Base-by-base conservation (phyloP, 2,797 vertebrate genomes). In the Falco rusticolus region DNA sequence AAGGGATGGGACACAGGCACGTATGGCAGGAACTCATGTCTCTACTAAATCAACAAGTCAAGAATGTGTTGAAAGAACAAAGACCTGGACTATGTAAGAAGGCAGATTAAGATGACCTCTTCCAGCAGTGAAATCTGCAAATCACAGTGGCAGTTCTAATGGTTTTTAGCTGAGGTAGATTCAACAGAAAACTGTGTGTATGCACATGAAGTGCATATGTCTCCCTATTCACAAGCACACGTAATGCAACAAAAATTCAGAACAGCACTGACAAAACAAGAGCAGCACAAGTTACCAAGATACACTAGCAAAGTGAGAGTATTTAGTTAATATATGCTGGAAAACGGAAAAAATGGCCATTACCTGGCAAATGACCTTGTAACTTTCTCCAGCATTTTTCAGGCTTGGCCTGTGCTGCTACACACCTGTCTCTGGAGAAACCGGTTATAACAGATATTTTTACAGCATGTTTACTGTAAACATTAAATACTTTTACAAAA, bases 61-160 rank as follows among this genome's bases (percentile, higher is more conserved):
- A 76, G 87, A 80, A 48, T 29, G 7, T 28, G 12, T 50, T 63
- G 43, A 59, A 82, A 81, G 24, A 79, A 47, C 47, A 57, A 86
- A 68, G 31, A 65, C 25, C 9, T 6, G 4, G 22, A 19, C 88
- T 90, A 34, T 25, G 8, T 63, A 66, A 78, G 21, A 93, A 77
- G 21, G 21, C n/a, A 83, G 71, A 57, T 54, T 54, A 72, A 65
- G 18, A 51, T 57, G 5, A 71, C 75, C 34, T 84, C 37, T 72
- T 45, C 59, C 33, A 41, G 56, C 39, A 77, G 31, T 60, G 69
- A 80, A 89, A 91, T 83, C 78, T 93, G 53, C 26, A 87, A 70
- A 61, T 87, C 45, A 31, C 4, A 4, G 59, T 63, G 28, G 28
- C 51, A 75, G n/a, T 50, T 77, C 41, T 53, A 51, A 37, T 5